phyloP scores from a whole-genome alignment of 2,113 vertebrate species.

The human region GRCh38 chr18:29799001-29799500 shows the following conservation, averaged over 20 bases:
- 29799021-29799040: neutral
- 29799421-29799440: neutral
- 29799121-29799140: neutral
- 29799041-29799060: neutral
- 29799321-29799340: neutral
- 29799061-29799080: neutral
- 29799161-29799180: neutral
- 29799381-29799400: rapidly evolving
- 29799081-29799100: neutral
- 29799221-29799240: neutral
- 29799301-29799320: neutral
- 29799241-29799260: neutral
- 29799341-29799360: neutral
- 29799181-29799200: neutral
- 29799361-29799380: neutral
- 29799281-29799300: neutral
- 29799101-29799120: neutral
- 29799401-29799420: neutral
- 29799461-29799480: neutral
- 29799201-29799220: neutral
- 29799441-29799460: neutral
- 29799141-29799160: neutral
- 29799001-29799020: neutral
- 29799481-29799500: neutral
- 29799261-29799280: neutral